phyloP scores from a whole-genome alignment of 2,888 invertebrate genomes.

The Atherix ibis region DNA sequence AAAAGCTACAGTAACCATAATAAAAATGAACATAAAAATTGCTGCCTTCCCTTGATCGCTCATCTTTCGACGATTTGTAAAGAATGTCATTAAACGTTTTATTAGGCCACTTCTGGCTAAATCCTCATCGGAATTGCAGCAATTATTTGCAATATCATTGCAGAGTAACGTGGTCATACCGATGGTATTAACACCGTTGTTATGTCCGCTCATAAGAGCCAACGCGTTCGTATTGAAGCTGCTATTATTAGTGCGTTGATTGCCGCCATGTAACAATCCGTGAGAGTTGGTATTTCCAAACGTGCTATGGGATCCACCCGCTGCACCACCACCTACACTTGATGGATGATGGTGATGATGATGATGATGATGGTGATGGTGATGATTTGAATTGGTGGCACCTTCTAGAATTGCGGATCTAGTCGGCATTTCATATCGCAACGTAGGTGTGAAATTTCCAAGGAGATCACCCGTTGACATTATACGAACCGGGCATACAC shows the following conservation, averaged over 20 bases:
- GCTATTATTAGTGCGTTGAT: neutral
- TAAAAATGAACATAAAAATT: slow-evolving; percentile 28
- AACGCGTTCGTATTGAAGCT: neutral
- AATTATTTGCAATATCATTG: too few relatives aligned
- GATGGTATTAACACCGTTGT: too few relatives aligned
- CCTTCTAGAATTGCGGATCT: slow-evolving; percentile 12
- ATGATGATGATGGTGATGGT: slow-evolving; percentile 19
- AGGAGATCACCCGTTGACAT: slow-evolving; percentile 39
- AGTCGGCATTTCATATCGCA: slow-evolving; percentile 34
- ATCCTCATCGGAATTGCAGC: too few relatives aligned
- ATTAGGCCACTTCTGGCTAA: slow-evolving; percentile 29
- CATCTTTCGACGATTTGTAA: slow-evolving; percentile 27
- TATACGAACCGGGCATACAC: slow-evolving; percentile 61
- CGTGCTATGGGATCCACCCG: slow-evolving; percentile 9
- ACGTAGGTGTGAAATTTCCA: slow-evolving; percentile 53
- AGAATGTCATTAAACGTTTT: slow-evolving; percentile 29
- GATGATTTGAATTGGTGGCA: slow-evolving; percentile 5
- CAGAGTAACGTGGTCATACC: too few relatives aligned
- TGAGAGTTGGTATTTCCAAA: neutral
- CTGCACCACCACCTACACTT: slow-evolving; percentile 12
- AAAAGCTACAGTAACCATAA: slow-evolving; percentile 27
- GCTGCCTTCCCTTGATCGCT: slow-evolving; percentile 31
- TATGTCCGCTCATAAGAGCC: too few relatives aligned
- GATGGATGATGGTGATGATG: slow-evolving; percentile 7
- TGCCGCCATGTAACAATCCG: neutral